Conservation (phyloP, 2,888 invertebrate species). For the Lydus trimaculatus region DNA sequence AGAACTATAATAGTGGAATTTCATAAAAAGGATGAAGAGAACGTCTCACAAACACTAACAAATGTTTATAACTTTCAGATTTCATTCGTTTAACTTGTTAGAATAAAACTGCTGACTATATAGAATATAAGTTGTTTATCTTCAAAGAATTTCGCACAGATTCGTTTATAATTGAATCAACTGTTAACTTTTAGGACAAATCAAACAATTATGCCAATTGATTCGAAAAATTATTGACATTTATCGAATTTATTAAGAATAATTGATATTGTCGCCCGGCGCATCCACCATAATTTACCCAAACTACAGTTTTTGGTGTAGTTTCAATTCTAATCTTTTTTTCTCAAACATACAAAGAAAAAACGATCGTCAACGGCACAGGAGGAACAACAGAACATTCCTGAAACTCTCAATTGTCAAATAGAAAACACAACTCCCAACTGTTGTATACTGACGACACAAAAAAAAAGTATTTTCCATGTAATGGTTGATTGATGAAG, state of each 20-base stretch:
- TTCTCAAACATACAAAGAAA: no score
- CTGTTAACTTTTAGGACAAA: not conserved
- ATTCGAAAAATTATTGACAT: not conserved
- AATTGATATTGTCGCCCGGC: not conserved
- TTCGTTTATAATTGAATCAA: not conserved
- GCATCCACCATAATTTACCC: not conserved
- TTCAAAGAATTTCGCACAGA: not conserved
- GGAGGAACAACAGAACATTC: not conserved
- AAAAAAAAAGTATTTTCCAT: conserved; percentile 22
- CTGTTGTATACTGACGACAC: not conserved
- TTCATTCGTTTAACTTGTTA: not conserved
- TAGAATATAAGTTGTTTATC: not conserved
- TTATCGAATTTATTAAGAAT: no score
- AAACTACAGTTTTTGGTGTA: no score
- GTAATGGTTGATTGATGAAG: conserved; percentile 31
- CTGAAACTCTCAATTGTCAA: not conserved
- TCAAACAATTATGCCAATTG: not conserved
- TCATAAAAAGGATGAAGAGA: not conserved
- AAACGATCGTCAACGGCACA: no score
- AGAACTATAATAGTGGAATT: not conserved
- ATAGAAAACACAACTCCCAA: not conserved
- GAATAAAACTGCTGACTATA: not conserved
- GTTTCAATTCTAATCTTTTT: not conserved
- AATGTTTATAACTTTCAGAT: not conserved
- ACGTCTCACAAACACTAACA: not conserved